Evolutionary conservation across 2,113 vertebrate genomes (phyloP), one percentile per base, ranked within the genome.

Genomic region (Takifugu flavidus): DNA sequence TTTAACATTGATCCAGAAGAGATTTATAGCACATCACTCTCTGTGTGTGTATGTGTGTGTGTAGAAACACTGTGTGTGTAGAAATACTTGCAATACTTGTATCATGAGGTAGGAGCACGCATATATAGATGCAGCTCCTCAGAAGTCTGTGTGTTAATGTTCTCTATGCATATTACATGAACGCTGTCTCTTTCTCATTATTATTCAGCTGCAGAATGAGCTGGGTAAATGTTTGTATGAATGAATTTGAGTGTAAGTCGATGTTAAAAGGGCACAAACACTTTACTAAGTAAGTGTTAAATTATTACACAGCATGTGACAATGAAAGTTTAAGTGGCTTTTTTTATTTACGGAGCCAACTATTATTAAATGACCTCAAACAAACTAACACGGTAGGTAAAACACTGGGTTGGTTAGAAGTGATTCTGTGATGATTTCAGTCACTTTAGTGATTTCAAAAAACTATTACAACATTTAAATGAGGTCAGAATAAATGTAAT

Each of bases 141-240:
- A 34, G 64, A 15, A 72, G 20, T 65, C 45, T 45, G 55, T n/a
- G 53, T 62, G 42, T 60, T 63, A 66, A 62, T 53, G 54, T 64
- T 69, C 46, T 56, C 39, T 12, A 82, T 85, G 34, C 62, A 83
- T 85, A 70, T 79, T 79, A 63, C 78, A 85, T 82, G 64, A 80
- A 70, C 57, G 42, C 20, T 53, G 61, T 53, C 69, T 70, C 67
- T 79, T 54, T 78, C 20, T 72, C 56, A 73, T 74, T 65, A 76
- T 79, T 78, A 81, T 87, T 70, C 49, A 65, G 46, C 42, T 46
- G 27, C 26, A 42, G 50, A 60, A 53, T 67, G 58, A 73, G 63
- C 44, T 56, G 63, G 68, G 67, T 73, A 80, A 87, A 83, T 85
- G 72, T 82, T 83, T 76, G 65, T 78, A 80, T 60, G 65, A 49